Percentiles rank a stretch among this genome's conserved stretches.
Conservation (phyloP, 2,888 invertebrate genomes). For the Catocala sponsa region DNA sequence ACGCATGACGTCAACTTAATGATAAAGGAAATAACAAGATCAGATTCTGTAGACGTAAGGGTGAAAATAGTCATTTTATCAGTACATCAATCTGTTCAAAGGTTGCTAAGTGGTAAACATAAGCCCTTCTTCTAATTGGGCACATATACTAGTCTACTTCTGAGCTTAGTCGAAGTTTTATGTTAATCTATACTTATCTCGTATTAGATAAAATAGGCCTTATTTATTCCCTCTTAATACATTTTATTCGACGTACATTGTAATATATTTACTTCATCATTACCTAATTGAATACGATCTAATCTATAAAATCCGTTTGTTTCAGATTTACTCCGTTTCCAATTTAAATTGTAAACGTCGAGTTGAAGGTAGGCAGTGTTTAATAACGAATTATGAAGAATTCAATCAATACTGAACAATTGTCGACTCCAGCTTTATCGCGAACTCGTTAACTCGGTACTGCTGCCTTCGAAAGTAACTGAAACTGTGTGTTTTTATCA, state of each 20-base stretch:
- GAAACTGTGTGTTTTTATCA: conserved; percentile 52
- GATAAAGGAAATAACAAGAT: no score
- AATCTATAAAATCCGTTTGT: conserved; percentile 23
- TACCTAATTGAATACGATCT: not conserved
- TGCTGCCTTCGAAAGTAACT: conserved; percentile 51
- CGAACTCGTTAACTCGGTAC: conserved; percentile 34
- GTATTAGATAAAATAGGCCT: not conserved
- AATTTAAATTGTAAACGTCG: conserved; percentile 25
- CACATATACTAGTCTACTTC: not conserved
- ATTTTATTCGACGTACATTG: no score
- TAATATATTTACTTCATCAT: no score
- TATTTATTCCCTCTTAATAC: not conserved
- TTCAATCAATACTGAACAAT: conserved; percentile 24
- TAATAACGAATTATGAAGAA: conserved; percentile 26
- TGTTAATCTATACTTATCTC: not conserved
- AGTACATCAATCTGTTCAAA: no score
- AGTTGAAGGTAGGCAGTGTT: conserved; percentile 35
- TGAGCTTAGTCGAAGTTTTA: not conserved
- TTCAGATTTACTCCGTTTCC: conserved; percentile 38
- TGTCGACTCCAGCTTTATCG: conserved; percentile 22
- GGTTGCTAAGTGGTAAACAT: no score
- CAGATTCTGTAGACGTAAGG: no score
- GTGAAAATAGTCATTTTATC: no score
- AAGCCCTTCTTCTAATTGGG: no score
- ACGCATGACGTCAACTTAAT: no score